These are phyloP conservation scores for Sinocyclocheilus anophthalmus DNA, from an alignment of 2,113 vertebrate species.

Conservation along the genomic window DNA sequence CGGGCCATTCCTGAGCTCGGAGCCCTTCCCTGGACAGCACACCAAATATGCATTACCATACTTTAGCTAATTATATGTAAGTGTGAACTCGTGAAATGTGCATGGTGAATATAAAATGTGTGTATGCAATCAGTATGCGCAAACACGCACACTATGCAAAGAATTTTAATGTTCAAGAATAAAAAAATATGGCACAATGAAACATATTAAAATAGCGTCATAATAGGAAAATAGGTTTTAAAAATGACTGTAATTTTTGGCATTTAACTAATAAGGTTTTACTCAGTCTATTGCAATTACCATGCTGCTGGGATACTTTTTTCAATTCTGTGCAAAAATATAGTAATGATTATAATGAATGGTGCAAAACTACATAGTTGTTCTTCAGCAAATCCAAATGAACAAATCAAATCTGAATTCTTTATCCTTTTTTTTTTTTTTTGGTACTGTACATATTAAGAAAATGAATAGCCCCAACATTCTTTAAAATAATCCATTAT, in stretches of 20 bases:
- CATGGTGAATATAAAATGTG: not conserved
- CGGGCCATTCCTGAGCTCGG: no score
- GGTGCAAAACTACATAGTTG: not conserved
- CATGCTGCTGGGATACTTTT: not conserved
- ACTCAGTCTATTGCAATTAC: not conserved
- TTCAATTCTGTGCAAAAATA: not conserved
- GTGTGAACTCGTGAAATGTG: no score
- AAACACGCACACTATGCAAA: not conserved
- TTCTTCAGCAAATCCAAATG: not conserved
- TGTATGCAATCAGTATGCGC: not conserved
- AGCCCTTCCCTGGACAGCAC: no score
- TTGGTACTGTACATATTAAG: no score
- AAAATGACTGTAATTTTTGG: not conserved
- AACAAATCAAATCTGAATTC: not conserved
- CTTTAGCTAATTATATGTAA: no score
- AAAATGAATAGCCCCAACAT: no score
- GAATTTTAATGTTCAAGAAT: not conserved
- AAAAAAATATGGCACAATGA: not conserved
- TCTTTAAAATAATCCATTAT: no score
- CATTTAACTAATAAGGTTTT: not conserved
- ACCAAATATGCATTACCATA: no score
- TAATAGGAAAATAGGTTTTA: constrained; percentile 12
- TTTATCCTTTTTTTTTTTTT: no score
- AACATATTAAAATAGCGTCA: not conserved
- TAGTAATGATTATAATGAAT: not conserved